Evolutionary conservation across 2,797 vertebrate species (phyloP).

Genomic region (Bufotes viridis): DNA sequence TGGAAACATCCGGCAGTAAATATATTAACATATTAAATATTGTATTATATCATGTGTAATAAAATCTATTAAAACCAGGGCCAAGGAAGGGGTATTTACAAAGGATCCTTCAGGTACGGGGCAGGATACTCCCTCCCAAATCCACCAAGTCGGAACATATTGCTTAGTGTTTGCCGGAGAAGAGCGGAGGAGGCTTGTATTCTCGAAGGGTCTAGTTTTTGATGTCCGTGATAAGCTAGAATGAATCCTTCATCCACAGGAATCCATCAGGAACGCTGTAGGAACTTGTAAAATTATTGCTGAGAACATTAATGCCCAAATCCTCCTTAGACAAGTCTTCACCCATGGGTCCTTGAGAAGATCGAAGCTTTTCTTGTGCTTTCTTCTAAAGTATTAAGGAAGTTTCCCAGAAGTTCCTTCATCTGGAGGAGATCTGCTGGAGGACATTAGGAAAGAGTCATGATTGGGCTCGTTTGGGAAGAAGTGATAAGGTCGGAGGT

Average conservation of each 20-base stretch:
- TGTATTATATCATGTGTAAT: conserved; percentile 59
- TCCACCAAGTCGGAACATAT: conserved; percentile 9
- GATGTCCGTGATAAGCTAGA: background rate
- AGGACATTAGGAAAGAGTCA: background rate
- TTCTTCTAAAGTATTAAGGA: conserved; percentile 8
- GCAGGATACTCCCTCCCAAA: background rate
- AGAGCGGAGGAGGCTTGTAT: background rate
- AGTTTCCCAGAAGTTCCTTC: background rate
- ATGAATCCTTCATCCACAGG: background rate
- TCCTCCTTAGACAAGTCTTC: background rate
- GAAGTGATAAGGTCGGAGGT: background rate
- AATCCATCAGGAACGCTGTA: conserved; percentile 5
- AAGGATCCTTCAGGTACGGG: background rate
- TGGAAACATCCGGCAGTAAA: conserved; percentile 61
- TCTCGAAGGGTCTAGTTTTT: background rate
- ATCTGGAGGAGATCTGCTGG: background rate
- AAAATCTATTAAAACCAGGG: conserved; percentile 56
- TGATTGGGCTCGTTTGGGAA: background rate
- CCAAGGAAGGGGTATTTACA: conserved; percentile 41
- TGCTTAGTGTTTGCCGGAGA: conserved; percentile 31
- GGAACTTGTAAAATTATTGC: conserved; percentile 55
- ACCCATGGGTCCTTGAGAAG: background rate
- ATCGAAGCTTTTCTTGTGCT: conserved; percentile 49
- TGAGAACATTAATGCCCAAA: conserved; percentile 56
- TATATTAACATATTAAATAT: conserved; percentile 62